These are phyloP conservation scores for Polyodon spathula DNA, from an alignment of 2,113 vertebrate species.

Conservation along the genomic window DNA sequence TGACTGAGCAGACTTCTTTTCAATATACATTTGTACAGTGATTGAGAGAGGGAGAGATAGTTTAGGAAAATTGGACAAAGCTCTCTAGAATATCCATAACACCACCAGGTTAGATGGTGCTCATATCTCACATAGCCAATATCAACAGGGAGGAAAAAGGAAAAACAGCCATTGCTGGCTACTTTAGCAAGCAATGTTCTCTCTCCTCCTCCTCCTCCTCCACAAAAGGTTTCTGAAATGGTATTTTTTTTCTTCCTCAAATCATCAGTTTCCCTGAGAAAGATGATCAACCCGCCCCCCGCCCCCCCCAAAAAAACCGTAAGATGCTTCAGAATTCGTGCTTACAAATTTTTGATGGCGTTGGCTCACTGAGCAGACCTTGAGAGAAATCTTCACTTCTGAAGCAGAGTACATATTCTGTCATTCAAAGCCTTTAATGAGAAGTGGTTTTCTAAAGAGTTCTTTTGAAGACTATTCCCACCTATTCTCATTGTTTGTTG, in stretches of 20 bases:
- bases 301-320: conserved; percentile 20
- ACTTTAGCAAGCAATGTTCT: conserved; percentile 46
- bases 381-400: conserved; percentile 40
- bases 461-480: conserved; percentile 36
- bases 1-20: no score
- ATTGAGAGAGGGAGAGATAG: no score
- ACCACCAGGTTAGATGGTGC: no score
- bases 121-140: no score
- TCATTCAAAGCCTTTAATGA: conserved; percentile 51
- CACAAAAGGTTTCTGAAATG: conserved; percentile 44
- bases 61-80: no score
- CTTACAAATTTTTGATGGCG: no score
- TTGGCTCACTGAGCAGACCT: no score
- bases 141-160: conserved; percentile 61
- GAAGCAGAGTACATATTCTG: conserved; percentile 47
- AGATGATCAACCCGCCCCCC: conserved; percentile 45
- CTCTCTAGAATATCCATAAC: no score
- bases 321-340: no score
- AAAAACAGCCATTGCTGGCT: conserved; percentile 51
- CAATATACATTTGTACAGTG: no score
- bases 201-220: conserved; percentile 36
- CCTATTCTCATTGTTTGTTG: conserved; percentile 61
- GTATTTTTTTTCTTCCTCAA: conserved; percentile 45
- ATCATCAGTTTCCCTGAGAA: conserved; percentile 69
- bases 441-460: conserved; percentile 55